These are phyloP conservation scores for Leptothorax acervorum DNA, from an alignment of 2,888 invertebrate genomes.

Conservation along the genomic window DNA sequence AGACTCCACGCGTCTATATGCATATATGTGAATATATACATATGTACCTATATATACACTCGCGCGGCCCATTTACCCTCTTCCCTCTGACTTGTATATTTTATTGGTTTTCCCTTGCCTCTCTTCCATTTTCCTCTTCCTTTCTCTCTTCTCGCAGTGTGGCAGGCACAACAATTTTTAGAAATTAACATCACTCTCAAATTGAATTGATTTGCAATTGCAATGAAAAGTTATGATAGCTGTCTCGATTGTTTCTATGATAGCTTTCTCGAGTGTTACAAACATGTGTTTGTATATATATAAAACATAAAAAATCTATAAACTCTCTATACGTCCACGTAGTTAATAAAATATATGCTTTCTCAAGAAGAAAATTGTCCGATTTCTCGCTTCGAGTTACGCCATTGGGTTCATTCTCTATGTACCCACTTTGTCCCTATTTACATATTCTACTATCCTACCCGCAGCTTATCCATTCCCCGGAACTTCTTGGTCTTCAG, in stretches of 20 bases:
- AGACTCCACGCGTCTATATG: background rate
- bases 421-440: slow-evolving; percentile 8
- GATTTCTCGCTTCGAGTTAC: background rate
- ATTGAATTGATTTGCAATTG: background rate
- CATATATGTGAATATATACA: background rate
- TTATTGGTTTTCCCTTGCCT: background rate
- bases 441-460: slow-evolving; percentile 1
- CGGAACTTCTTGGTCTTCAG: slow-evolving; percentile 29
- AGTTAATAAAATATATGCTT: background rate
- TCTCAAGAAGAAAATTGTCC: background rate
- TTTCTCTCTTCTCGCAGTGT: background rate
- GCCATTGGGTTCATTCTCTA: background rate
- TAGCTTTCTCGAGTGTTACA: too few relatives aligned
- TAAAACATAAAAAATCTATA: background rate
- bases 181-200: background rate
- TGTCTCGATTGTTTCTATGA: too few relatives aligned
- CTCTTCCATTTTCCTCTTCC: background rate
- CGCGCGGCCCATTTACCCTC: slow-evolving; percentile 22
- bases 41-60: background rate
- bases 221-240: background rate
- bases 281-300: background rate
- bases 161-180: background rate
- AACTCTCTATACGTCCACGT: background rate
- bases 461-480: slow-evolving; percentile 31
- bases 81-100: background rate